Evolutionary conservation across 2,797 vertebrate species (phyloP), one percentile per base, ranked within the genome.

Genomic region (Micrastur ruficollis): DNA sequence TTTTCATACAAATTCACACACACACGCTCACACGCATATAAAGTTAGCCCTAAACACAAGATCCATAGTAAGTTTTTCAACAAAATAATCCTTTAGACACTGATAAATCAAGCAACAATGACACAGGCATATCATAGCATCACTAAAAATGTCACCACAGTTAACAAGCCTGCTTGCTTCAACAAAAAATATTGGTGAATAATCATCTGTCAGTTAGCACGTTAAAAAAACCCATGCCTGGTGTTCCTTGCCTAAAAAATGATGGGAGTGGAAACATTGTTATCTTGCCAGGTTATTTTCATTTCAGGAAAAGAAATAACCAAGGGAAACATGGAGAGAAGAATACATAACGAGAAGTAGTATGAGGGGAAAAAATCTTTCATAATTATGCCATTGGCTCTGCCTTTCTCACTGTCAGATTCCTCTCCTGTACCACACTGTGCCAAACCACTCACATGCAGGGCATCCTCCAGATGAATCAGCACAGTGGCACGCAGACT

Each of bases 201-300:
- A 97, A 92, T 85, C 86, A 86, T 63, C 61, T 6, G 0, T 71
- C 88, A 94, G 84, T 91, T 85, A 89, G 74, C 90, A 73, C 1
- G 2, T 92, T 67, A 79, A 79, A 93, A 93, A 74, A 87, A 88
- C n/a, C 9, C 32, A 59, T 58, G 85, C 71, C 32, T 92, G 67
- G 70, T 62, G 34, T 66, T 92, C 83, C 67, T 84, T 58, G 81
- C 93, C 93, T 92, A 74, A 87, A 63, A 95, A 93, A 74, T 2
- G 12, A 93, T 81, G 80, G 67, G 82, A 95, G 84, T 71, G 80
- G 83, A 96, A 97, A 95, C 95, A 92, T 68, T 91, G 95, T 95
- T 97, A 97, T 93, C 95, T 97, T 97, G 95, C 94, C 84, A 79
- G 92, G 87, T 90, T 96, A 91, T 97, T 96, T 88, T 96, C 92